Evolutionary conservation across 2,888 invertebrate species (phyloP), one percentile per base, ranked within the genome.

Genomic region (Campopleginae sp.): DNA sequence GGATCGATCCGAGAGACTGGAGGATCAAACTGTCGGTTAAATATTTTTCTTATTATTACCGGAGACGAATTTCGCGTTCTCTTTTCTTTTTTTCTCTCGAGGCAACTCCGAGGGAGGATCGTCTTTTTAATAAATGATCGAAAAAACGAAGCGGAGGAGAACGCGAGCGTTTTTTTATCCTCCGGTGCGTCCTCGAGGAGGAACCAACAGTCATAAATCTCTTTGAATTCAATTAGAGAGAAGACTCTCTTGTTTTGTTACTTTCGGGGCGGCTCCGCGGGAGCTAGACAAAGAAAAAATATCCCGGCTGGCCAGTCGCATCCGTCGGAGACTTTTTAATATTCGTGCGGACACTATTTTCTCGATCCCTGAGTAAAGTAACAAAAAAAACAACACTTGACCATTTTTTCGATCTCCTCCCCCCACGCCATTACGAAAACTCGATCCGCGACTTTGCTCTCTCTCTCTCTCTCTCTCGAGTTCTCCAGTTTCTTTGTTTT

Each of bases 171-270:
- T 79, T 82, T 85, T 85, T 84, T 80, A 58, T 58, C 46, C 27
- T 44, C 38, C 6, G 19, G 46, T 68, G 61, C 66, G 63, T 77
- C 23, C 77, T 80, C 86, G 80, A 77, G 76, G 82, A 79, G 82
- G 80, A 72, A 31, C 80, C 80, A 33, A 61, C 85, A 86, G 82
- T 80, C 88, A 87, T 91, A 91, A 91, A 91, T 91, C 91, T 90
- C 88, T 88, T 89, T 88, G 87, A 87, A 89, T 91, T 91, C 91
- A 91, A 91, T 91, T 90, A 91, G 88, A 88, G 86, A 87, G 88
- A 89, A 89, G 58, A 58, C 58, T 58, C 58, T 27, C 23, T 58
- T 84, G 77, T 85, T 75, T 80, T 82, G 85, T 81, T 80, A 78
- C 87, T 80, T 87, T 88, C 83, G 86, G 87, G 85, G 83, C 88